Evolutionary conservation across 2,797 vertebrate species (phyloP).

Genomic region (Crenichthys baileyi): DNA sequence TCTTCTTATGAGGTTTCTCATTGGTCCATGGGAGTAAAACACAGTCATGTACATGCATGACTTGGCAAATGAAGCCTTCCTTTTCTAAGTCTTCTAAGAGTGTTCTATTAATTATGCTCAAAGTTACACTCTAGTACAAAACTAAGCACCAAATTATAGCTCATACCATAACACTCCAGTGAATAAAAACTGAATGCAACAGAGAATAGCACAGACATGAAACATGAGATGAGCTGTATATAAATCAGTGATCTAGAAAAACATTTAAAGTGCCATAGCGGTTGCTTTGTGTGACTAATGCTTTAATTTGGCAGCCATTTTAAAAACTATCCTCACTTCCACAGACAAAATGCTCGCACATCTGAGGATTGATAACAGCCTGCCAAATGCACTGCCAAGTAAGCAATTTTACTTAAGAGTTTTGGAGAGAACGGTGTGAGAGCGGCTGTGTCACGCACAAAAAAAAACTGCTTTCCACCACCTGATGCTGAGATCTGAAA

Average conservation of each 20-base stretch:
- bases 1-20: conserved; percentile 16
- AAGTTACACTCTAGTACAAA: conserved; percentile 25
- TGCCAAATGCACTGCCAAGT: conserved; percentile 28
- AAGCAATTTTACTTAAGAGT: conserved; percentile 16
- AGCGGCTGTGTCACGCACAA: background rate
- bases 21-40: conserved; percentile 21
- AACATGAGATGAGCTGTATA: conserved; percentile 10
- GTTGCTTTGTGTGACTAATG: conserved; percentile 30
- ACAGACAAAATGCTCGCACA: conserved; percentile 26
- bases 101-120: conserved; percentile 12
- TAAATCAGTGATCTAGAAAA: conserved; percentile 26
- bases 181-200: background rate
- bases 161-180: background rate
- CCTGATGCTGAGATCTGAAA: conserved; percentile 7
- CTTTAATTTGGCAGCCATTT: conserved; percentile 55
- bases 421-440: conserved; percentile 23
- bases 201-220: background rate
- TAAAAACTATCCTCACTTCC: conserved; percentile 33
- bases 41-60: conserved; percentile 1
- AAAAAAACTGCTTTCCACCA: conserved; percentile 1
- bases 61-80: background rate
- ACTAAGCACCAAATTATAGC: background rate
- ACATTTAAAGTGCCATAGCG: conserved; percentile 9
- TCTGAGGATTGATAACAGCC: conserved; percentile 34
- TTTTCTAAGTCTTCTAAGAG: conserved; percentile 4